These are phyloP conservation scores for Drosophila lutescens DNA, from an alignment of 2,888 invertebrate genomes.

Conservation along the genomic window DNA sequence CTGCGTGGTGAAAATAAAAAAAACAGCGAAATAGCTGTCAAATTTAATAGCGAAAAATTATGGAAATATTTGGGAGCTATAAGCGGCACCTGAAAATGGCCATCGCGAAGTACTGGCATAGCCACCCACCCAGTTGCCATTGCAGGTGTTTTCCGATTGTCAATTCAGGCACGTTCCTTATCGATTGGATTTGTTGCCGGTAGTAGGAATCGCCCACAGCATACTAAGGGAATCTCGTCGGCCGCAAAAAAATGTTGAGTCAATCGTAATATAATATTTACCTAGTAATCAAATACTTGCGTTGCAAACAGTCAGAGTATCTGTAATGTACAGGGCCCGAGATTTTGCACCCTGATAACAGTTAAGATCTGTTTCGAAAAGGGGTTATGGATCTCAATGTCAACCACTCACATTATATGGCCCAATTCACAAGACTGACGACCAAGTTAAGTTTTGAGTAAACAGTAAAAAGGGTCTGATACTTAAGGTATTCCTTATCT, in stretches of 20 bases:
- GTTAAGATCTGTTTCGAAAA: not conserved
- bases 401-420: not conserved
- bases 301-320: slow-evolving; percentile 5
- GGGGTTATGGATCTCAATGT: not conserved
- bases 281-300: not conserved
- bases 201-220: slow-evolving; percentile 49
- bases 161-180: slow-evolving; percentile 56
- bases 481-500: slow-evolving; percentile 3
- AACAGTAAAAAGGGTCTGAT: slow-evolving; percentile 1
- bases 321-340: not conserved
- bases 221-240: slow-evolving; percentile 21
- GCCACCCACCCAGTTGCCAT: slow-evolving; percentile 25
- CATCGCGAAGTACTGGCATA: slow-evolving; percentile 42
- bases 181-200: slow-evolving; percentile 44
- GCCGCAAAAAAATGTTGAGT: slow-evolving; percentile 31
- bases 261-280: not conserved
- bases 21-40: slow-evolving; percentile 20
- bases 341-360: not conserved
- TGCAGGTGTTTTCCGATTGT: slow-evolving; percentile 56
- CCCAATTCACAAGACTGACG: not conserved
- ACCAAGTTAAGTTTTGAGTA: slow-evolving; percentile 1
- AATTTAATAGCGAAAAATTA: slow-evolving; percentile 48
- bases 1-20: not conserved
- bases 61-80: slow-evolving; percentile 45
- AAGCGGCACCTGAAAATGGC: slow-evolving; percentile 42